phyloP scores from a whole-genome alignment of 2,797 vertebrate genomes.

The Botia almorhae region DNA sequence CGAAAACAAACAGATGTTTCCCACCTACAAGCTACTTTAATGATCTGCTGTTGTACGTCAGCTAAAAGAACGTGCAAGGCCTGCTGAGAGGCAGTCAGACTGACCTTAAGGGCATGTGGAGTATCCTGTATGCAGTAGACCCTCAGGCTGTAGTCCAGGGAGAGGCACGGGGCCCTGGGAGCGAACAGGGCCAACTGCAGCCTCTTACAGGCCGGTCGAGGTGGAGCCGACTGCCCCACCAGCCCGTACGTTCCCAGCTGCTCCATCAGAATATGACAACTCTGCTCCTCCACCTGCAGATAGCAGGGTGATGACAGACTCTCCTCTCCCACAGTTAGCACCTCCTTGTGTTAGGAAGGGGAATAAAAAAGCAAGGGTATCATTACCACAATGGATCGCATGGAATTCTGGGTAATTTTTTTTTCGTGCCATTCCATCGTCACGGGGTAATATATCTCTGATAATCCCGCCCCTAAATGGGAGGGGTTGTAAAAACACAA shows the following conservation, averaged over 20 bases:
- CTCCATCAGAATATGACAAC: constrained; percentile 93
- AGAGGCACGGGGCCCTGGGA: constrained; percentile 87
- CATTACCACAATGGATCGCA: neutral
- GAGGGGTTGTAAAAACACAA: too few species aligned
- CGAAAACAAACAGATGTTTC: constrained; percentile 8
- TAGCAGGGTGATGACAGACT: constrained; percentile 95
- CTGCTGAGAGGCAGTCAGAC: neutral
- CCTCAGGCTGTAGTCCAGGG: constrained; percentile 94
- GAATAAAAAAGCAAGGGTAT: neutral
- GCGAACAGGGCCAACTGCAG: constrained; percentile 95
- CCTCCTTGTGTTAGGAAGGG: constrained; percentile 80
- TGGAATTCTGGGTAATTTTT: too few species aligned
- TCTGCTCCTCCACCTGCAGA: constrained; percentile 93
- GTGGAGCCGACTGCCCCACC: constrained; percentile 91
- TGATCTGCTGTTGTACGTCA: too few species aligned
- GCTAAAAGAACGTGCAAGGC: neutral
- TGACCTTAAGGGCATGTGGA: constrained; percentile 91
- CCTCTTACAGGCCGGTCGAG: constrained; percentile 90
- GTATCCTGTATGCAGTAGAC: constrained; percentile 97
- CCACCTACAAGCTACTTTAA: too few species aligned
- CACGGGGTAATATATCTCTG: too few species aligned
- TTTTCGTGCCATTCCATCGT: too few species aligned
- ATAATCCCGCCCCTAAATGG: too few species aligned
- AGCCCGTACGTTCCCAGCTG: constrained; percentile 94
- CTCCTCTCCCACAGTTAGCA: constrained; percentile 95